Base-by-base conservation (phyloP, 2,888 invertebrate genomes). In the Erebia palarica region DNA sequence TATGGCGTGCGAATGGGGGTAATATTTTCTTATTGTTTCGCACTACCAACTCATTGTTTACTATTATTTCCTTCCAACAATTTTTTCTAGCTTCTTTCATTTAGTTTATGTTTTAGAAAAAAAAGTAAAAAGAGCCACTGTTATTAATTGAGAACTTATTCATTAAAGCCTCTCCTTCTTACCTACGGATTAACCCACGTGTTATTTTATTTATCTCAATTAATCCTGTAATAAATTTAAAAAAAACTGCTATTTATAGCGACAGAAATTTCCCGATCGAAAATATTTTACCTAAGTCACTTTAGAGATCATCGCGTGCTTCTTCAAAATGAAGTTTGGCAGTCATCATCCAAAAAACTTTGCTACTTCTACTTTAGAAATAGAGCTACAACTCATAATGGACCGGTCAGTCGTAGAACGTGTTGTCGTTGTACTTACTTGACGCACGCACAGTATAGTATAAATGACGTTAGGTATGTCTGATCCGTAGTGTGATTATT, bases 11-110 rank as follows among this genome's bases (percentile, higher is more conserved):
- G 61, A 68, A 73, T 71, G 16, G 57, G 49, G 53, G 51, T 21
- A 21, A 69, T 72, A 64, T 66, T 42, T 72, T 63, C 61, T 61
- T 71, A 70, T 68, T 70, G 68, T 68, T 65, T 64, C 57, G 18
- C 63, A 63, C 63, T 63, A 55, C 53, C 44, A 27, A 53, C 36
- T 69, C 64, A 59, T 73, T 73, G 55, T 68, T 70, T 51, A 68
- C 57, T 70, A 70, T 65, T 59, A 65, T 70, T 47, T 36, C 61
- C 58, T 42, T 57, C 42, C 18, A 47, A 16, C n/a, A 27, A 10
- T 42, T 49, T 36, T 47, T 16, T 55, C 47, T 65, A 57, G 21
- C 61, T 59, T 51, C n/a, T 9, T 1, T 36, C 13, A 61, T n/a
- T 27, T 66, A 53, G 47, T 68, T 58, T 64, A 58, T 67, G 57